Base-by-base conservation (phyloP, 2,113 vertebrate species). In the Clarias batrachus region DNA sequence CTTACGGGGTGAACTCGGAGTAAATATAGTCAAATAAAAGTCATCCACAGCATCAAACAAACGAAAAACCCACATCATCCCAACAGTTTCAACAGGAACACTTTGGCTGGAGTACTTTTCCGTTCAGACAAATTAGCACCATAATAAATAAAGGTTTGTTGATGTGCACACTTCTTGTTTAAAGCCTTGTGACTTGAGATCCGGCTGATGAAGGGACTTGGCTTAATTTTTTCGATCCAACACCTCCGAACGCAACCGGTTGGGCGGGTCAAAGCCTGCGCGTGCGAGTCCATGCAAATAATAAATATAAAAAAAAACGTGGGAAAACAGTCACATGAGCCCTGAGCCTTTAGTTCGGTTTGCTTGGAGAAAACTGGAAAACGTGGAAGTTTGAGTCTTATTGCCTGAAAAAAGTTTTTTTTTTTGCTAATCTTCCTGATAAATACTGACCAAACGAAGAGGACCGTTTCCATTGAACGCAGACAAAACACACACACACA, bases 271-370 rank as follows among this genome's bases (percentile, higher is more conserved):
- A n/a, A 85, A 76, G 30, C 16, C 37, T 56, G 25, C 37, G 27
- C 14, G 62, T 33, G 14, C 30, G n/a, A 81, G 88, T 86, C 85
- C 82, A 62, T 84, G 23, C 27, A 85, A 76, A 54, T 27, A 62
- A 80, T 27, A 62, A 78, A 68, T 66, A 83, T 48, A 27, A 87
- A 84, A 82, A 82, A 48, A 71, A 60, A 37, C 48, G 37, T 13
- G 48, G 48, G 71, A 33, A 54, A 85, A 83, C 60, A 82, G 82
- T 83, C 87, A 30, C 56, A 65, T 54, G 82, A 90, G 76, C 82
- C 89, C 89, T 90, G 89, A 90, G 89, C 60, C 37, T 77, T 88
- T 77, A 82, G 59, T 54, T 68, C 27, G 3, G 30, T 79, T 65
- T n/a, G 73, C 16, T 3, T 68, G 52, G 16, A 59, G 23, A 59